Evolutionary conservation across 2,797 vertebrate species (phyloP).

Genomic region (Phataginus tricuspis): DNA sequence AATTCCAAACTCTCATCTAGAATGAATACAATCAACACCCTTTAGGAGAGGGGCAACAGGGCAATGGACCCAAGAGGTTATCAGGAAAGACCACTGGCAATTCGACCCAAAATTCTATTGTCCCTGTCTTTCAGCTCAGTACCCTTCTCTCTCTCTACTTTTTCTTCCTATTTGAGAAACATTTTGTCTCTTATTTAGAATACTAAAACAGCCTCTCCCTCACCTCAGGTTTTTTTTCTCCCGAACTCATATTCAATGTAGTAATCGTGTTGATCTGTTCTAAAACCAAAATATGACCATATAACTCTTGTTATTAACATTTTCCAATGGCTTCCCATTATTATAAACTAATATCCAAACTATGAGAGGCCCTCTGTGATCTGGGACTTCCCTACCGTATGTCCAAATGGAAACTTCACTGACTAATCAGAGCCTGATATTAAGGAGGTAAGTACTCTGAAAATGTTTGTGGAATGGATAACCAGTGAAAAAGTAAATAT

Average conservation of each 20-base stretch:
- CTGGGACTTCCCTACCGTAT: neutral
- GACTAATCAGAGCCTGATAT: neutral
- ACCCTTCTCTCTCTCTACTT: neutral
- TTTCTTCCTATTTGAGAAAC: neutral
- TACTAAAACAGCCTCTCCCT: neutral
- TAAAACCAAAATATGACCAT: neutral
- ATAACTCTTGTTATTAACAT: neutral
- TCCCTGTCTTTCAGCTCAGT: neutral
- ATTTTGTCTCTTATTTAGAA: neutral
- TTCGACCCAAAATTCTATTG: neutral
- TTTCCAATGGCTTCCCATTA: neutral
- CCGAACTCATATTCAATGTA: neutral
- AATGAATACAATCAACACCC: neutral
- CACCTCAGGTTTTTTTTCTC: neutral
- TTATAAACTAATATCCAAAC: neutral
- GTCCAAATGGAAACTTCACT: neutral
- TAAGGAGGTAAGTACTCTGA: neutral
- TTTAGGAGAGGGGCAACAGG: neutral
- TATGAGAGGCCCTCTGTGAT: neutral
- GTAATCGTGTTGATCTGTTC: neutral
- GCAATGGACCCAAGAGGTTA: neutral
- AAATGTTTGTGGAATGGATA: neutral
- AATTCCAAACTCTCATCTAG: neutral
- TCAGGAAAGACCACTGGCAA: neutral
- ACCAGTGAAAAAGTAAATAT: neutral